These are phyloP conservation scores for Prionace glauca DNA, from an alignment of 2,797 vertebrate species.

Conservation along the genomic window DNA sequence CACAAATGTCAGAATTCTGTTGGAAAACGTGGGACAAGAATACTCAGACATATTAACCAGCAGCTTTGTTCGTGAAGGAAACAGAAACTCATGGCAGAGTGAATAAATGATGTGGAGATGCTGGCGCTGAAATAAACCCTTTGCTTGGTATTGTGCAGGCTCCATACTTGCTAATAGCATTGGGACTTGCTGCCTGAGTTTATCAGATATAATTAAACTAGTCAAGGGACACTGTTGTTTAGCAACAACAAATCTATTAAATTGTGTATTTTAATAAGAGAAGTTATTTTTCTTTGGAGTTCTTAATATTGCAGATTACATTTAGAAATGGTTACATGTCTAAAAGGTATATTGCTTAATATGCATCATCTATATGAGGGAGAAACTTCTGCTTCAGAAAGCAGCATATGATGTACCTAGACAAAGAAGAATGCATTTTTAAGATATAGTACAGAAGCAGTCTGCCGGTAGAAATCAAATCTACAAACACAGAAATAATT, in stretches of 20 bases:
- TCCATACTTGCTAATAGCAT: background rate
- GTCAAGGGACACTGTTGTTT: background rate
- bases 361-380: no score
- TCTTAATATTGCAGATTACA: background rate
- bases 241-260: background rate
- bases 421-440: background rate
- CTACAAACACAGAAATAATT: background rate
- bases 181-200: background rate
- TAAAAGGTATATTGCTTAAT: background rate
- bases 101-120: background rate
- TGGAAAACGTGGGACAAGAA: background rate
- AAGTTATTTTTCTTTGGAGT: background rate
- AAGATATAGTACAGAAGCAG: background rate
- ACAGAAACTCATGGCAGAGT: background rate
- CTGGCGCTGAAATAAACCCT: background rate
- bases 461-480: background rate
- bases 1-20: background rate
- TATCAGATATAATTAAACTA: background rate
- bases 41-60: background rate
- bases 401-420: background rate
- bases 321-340: background rate
- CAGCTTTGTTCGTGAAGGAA: background rate
- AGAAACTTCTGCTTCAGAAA: no score
- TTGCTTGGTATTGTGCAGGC: background rate
- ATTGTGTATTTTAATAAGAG: background rate